phyloP scores from a whole-genome alignment of 1,140 invertebrate genomes.

The Zaprionus nigranus region DNA sequence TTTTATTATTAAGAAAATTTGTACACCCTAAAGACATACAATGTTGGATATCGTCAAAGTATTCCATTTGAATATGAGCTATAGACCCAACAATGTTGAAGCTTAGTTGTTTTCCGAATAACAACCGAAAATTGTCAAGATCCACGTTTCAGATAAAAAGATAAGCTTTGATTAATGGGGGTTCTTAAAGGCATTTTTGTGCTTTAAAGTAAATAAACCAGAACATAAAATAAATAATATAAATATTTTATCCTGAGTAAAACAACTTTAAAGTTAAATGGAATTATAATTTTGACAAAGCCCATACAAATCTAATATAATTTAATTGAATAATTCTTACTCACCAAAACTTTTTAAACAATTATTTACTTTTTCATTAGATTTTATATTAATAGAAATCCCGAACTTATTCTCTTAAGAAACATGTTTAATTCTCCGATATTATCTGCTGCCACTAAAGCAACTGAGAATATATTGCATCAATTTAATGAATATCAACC shows the following conservation, averaged over 20 bases:
- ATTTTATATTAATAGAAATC: conserved; percentile 1
- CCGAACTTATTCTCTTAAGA: neutral
- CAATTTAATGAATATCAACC: conserved; percentile 37
- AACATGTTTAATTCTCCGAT: conserved; percentile 9
- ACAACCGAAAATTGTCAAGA: conserved; percentile 69
- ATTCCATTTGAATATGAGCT: neutral
- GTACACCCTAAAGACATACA: neutral
- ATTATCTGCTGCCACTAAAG: conserved; percentile 2
- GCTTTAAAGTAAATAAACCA: conserved; percentile 15
- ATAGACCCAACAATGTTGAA: conserved; percentile 35
- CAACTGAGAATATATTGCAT: neutral
- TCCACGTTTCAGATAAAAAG: conserved; percentile 55
- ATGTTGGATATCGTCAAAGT: neutral
- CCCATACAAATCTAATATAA: too few species aligned
- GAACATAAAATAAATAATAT: neutral
- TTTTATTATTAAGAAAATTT: neutral
- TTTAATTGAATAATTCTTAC: too few species aligned
- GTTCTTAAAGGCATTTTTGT: conserved; percentile 24
- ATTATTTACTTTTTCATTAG: neutral
- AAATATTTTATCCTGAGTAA: neutral
- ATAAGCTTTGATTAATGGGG: conserved; percentile 56
- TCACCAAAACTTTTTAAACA: neutral
- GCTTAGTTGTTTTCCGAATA: conserved; percentile 26
- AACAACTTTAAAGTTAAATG: too few species aligned
- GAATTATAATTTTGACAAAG: neutral